A percentile compares a stretch with the other conserved stretches of the same genome.
phyloP scores from a whole-genome alignment of 2,113 vertebrate genomes.

The Nannobrachium achirus region DNA sequence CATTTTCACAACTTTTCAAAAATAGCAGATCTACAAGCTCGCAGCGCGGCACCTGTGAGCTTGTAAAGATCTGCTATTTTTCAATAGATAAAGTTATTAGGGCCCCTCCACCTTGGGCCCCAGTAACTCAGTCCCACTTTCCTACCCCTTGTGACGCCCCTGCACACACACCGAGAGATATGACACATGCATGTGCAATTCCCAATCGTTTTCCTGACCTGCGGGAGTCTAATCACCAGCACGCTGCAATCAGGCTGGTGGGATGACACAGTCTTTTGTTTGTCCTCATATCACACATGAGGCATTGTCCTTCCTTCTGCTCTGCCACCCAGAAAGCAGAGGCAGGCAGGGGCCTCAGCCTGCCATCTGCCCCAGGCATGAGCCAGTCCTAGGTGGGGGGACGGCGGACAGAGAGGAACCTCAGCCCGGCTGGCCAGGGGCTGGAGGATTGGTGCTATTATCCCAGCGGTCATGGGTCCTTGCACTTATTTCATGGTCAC shows the following conservation, averaged over 20 bases:
- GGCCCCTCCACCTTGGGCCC: too few relatives aligned
- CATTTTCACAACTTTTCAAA: too few relatives aligned
- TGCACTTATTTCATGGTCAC: constrained; percentile 80
- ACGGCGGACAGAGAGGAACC: constrained; percentile 47
- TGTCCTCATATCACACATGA: constrained; percentile 64
- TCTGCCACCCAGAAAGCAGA: constrained; percentile 53
- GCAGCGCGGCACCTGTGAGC: too few relatives aligned
- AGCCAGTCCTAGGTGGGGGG: constrained; percentile 54
- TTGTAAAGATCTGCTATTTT: too few relatives aligned
- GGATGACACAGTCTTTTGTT: constrained; percentile 64
- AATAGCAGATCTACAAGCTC: too few relatives aligned
- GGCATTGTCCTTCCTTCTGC: constrained; percentile 64
- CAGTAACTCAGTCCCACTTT: too few relatives aligned
- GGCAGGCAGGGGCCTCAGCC: constrained; percentile 60
- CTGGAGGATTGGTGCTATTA: constrained; percentile 58
- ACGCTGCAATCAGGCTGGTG: constrained; percentile 54
- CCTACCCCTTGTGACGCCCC: too few relatives aligned
- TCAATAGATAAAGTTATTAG: too few relatives aligned
- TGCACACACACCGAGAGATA: not conserved
- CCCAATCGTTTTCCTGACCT: constrained; percentile 48
- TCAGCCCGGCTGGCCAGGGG: constrained; percentile 23
- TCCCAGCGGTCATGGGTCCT: constrained; percentile 76
- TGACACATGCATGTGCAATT: not conserved
- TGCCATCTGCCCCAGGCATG: constrained; percentile 72
- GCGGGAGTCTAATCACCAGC: constrained; percentile 58